Base-by-base conservation (phyloP, 1,140 invertebrate genomes). In the Drosophila cardini region DNA sequence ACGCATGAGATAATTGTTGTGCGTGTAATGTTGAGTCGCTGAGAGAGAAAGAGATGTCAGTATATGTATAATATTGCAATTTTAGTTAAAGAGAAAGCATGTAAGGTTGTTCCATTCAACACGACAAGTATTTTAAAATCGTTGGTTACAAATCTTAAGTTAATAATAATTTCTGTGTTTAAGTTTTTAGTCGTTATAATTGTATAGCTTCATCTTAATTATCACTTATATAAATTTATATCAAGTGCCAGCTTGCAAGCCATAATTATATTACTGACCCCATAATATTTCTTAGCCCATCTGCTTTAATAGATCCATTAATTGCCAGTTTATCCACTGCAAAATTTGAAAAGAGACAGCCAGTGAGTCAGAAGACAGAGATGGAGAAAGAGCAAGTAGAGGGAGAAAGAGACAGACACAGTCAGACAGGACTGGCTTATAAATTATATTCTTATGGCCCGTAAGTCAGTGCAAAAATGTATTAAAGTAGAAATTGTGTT, bases 401-500 rank as follows among this genome's bases (percentile, higher is more conserved):
- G 6, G 30, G 0, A 26, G 7, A 11, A 5, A 32, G n/a, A 2
- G 21, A n/a, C 4, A n/a, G 61, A n/a, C 10, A 18, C 6, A 36
- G 32, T 16, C 13, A 18, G 34, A 2, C 15, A 2, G 6, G 9
- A 18, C 15, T 10, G 13, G 40, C 18, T 46, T 55, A 48, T 77
- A 56, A 81, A 69, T 81, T 77, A 76, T 72, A 67, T 65, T 63
- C 38, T 64, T 56, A 40, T 63, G 21, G 30, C 21, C 13, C 16
- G 53, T 26, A 56, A 79, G 58, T 61, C 32, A 32, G 58, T 63
- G 68, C 42, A 71, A 21, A 26, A 63, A 77, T 81, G 60, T 68
- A 80, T 77, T 67, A 61, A 72, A 78, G 80, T 78, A 53, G 72
- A 82, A 74, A 74, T 65, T 83, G 80, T 81, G 79, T 75, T 78